Percentiles rank a stretch among this genome's conserved stretches.
Evolutionary conservation across 1,140 invertebrate species (phyloP).

Genomic region (Pteromalus puparum): DNA sequence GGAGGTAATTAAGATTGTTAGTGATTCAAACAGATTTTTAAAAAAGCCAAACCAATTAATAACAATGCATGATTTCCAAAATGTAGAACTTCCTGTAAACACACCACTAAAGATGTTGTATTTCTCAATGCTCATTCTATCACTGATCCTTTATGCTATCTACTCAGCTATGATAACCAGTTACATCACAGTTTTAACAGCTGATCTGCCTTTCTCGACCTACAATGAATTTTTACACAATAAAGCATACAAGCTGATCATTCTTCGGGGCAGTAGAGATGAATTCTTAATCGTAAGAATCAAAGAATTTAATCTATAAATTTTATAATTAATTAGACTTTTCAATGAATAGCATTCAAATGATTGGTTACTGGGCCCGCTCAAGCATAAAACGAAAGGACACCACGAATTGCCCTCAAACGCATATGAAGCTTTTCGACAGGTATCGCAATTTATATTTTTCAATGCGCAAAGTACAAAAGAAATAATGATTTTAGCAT

Average conservation of each 20-base stretch:
- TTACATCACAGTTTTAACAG: neutral
- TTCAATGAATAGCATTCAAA: neutral
- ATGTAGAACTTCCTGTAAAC: neutral
- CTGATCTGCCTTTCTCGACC: neutral
- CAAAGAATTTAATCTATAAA: too few species aligned
- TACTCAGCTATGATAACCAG: neutral
- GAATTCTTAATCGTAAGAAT: neutral
- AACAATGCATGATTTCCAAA: too few species aligned
- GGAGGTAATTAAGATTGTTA: too few species aligned
- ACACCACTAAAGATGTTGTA: neutral
- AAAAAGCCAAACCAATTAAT: too few species aligned
- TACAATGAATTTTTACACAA: neutral
- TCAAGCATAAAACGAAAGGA: neutral
- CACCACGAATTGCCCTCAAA: neutral
- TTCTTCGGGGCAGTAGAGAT: neutral
- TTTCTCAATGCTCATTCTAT: neutral
- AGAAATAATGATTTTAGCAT: too few species aligned
- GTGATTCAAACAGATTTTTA: too few species aligned
- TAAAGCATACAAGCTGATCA: neutral
- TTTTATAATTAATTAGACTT: neutral
- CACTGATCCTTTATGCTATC: neutral
- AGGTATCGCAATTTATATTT: neutral
- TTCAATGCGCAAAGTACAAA: too few species aligned
- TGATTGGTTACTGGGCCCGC: neutral
- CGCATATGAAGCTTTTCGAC: neutral